Evolutionary conservation across 2,888 invertebrate genomes (phyloP).

Genomic region (Drosophila barbarae): DNA sequence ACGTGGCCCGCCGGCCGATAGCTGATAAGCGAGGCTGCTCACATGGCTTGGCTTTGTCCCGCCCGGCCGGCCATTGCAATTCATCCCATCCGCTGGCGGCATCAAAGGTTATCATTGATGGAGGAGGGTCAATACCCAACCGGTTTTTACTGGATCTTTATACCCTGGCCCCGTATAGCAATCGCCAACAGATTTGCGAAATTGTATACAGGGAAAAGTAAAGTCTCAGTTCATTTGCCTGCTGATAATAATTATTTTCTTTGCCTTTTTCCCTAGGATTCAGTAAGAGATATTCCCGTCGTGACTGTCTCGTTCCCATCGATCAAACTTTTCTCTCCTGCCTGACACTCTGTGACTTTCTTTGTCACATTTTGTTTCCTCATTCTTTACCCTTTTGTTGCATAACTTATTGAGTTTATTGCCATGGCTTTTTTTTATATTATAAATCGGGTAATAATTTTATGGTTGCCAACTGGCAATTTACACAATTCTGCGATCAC

Average conservation of each 20-base stretch:
- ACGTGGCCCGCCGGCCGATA: background rate
- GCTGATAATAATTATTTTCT: constrained; percentile 6
- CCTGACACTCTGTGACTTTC: background rate
- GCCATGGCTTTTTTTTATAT: constrained; percentile 5
- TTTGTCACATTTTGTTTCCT: constrained; percentile 3
- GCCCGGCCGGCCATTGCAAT: constrained; percentile 50
- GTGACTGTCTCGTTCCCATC: constrained; percentile 24
- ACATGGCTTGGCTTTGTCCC: constrained; percentile 32
- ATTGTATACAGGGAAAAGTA: constrained; percentile 29
- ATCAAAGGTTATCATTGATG: constrained; percentile 54
- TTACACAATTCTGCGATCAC: constrained; percentile 33
- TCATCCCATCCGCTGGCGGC: constrained; percentile 52
- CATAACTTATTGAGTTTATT: constrained; percentile 23
- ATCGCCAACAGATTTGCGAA: constrained; percentile 53
- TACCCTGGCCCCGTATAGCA: constrained; percentile 27
- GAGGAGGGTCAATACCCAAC: constrained; percentile 44
- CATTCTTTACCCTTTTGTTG: constrained; percentile 7
- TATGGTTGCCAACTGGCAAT: constrained; percentile 27
- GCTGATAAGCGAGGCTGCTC: constrained; percentile 48
- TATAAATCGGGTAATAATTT: constrained; percentile 7
- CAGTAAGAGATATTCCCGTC: constrained; percentile 10
- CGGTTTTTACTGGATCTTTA: constrained; percentile 49
- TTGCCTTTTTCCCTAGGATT: constrained; percentile 5
- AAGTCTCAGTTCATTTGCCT: background rate
- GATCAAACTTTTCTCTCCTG: constrained; percentile 34